Base-by-base conservation (phyloP, 2,888 invertebrate species). In the Acanthosepion lycidas region DNA sequence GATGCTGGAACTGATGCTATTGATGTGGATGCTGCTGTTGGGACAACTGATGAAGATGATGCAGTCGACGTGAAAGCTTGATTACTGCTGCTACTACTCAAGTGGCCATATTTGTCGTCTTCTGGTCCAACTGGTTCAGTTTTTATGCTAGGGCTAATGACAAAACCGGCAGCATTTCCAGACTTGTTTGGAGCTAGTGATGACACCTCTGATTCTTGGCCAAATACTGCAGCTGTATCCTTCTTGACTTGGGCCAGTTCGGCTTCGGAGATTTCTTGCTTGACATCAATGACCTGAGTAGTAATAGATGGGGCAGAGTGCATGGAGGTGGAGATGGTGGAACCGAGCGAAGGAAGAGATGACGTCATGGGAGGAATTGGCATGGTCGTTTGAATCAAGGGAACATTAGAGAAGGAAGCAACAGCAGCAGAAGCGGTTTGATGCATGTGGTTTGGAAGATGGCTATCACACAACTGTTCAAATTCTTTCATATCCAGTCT, bases 221-320 rank as follows among this genome's bases (percentile, higher is more conserved):
- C 93, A n/a, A 93, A 93, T 6, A 93, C 93, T 8, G 93, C 93
- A 49, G 93, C 93, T 1, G 93, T 93, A 20, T 93, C 93, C 26
- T 93, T 93, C 53, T 53, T 26, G 53, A 93, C 93, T 93, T 93
- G 93, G 49, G 93, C 93, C 53, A 93, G 53, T 53, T 93, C 93
- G 8, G 93, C 93, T 20, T 93, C 93, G 53, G 93, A 51, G 18
- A 93, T 93, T 53, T 93, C 93, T 26, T 93, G 93, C 53, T 93
- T 93, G 53, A 93, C 93, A 93, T 93, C 93, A 28, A 93, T 93
- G 93, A 93, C 93, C 48, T 93, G 93, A 42, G 93, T 93, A 20
- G 93, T 93, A 53, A 93, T 53, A 93, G 93, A 51, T 26, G 93
- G 93, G 48, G 51, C 51, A n/a, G 93, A 93, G 18, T 93, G 93